Evolutionary conservation across 1,140 invertebrate genomes (phyloP), one percentile per base, ranked within the genome.

Genomic region (Oryzaephilus surinamensis): DNA sequence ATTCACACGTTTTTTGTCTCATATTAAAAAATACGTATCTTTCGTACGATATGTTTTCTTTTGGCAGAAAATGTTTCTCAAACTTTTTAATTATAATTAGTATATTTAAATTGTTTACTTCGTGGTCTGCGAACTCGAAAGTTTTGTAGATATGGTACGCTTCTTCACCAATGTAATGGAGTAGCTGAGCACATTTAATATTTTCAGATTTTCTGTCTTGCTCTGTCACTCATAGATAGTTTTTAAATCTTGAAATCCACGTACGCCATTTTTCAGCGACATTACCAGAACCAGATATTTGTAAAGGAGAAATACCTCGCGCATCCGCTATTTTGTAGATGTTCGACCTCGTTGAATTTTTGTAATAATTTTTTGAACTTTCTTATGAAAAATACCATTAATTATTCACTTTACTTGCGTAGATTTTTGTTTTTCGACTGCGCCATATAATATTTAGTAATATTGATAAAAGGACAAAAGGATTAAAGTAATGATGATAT

Each of bases 31-130:
- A 45, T 23, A 27, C 41, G 21, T 41, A 41, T 14, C 43, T 24
- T 26, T 16, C 26, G 23, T 23, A 45, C 8, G 43, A 27, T 32
- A 41, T 15, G 27, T 41, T 45, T 33, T 40, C 8, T 15, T 31
- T 32, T 6, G 32, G 24, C 14, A n/a, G 12, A 26, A 45, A 45
- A 17, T 34, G 32, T 21, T 32, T 23, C 5, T 44, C 16, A 30
- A 44, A 44, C 34, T 44, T 44, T 6, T 29, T 23, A 8, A 45
- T n/a, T n/a, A n/a, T n/a, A n/a, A n/a, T 17, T 3, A 45, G 15
- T n/a, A 33, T 23, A 13, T 38, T 21, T 12, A 44, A 12, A 19
- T 41, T 41, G 12, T 41, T n/a, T 36, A 15, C 16, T 29, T 44
- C 42, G 15, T 2, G 14, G 3, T 39, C 42, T 10, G 8, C 18